phyloP scores from a whole-genome alignment of 2,888 invertebrate genomes.

The Hydrotaea cyrtoneurina region DNA sequence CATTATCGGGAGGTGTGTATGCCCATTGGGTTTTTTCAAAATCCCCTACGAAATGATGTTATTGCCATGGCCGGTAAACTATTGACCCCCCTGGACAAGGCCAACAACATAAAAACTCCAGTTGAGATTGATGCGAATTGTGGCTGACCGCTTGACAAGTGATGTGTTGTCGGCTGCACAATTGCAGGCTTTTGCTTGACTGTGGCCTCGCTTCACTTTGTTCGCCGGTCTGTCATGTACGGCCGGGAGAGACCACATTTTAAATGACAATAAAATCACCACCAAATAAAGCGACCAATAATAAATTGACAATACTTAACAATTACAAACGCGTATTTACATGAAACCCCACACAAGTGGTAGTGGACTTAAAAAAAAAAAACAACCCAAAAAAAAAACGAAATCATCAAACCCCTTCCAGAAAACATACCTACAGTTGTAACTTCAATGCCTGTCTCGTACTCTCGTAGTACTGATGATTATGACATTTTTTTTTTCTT shows the following conservation, averaged over 20 bases:
- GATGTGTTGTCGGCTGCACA: no score
- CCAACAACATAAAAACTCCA: no score
- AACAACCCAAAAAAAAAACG: not conserved
- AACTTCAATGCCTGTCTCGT: not conserved
- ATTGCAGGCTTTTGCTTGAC: not conserved
- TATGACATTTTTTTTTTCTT: conserved; percentile 21
- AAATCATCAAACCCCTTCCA: not conserved
- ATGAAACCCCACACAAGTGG: not conserved
- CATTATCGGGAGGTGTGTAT: no score
- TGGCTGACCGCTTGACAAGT: no score
- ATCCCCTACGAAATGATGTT: no score
- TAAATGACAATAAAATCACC: conserved; percentile 22
- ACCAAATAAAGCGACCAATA: conserved; percentile 14
- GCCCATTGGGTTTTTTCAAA: no score
- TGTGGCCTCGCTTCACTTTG: not conserved
- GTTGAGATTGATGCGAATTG: no score
- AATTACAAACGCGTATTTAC: conserved; percentile 24
- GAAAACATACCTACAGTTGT: not conserved
- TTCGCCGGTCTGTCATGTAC: not conserved
- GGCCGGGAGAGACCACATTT: not conserved
- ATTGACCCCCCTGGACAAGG: no score
- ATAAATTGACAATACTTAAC: conserved; percentile 16
- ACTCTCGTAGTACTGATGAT: no score
- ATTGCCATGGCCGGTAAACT: no score
- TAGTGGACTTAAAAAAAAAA: not conserved